These are phyloP conservation scores for Unio pictorum DNA, from an alignment of 2,888 invertebrate species.

Conservation along the genomic window DNA sequence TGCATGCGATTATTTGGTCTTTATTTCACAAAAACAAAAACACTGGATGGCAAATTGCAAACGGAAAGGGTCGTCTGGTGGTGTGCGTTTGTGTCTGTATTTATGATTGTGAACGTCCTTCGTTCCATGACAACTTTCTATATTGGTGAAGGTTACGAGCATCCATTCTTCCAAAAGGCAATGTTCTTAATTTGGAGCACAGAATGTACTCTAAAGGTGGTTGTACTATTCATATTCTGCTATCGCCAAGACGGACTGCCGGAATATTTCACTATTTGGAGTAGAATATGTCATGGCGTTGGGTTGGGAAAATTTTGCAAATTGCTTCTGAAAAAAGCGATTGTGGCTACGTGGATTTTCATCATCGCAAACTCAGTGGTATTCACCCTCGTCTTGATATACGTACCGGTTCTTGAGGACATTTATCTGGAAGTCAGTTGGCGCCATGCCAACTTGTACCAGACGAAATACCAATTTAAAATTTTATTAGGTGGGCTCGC, in stretches of 20 bases:
- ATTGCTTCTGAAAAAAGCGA: conserved; percentile 32
- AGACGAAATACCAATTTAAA: conserved; percentile 20
- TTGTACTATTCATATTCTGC: conserved; percentile 25
- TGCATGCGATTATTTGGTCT: conserved; percentile 34
- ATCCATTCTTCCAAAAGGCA: conserved; percentile 44
- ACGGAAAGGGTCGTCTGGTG: conserved; percentile 19
- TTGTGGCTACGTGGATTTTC: conserved; percentile 27
- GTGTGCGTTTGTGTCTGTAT: conserved; percentile 22
- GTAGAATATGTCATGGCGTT: conserved; percentile 20
- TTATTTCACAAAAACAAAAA: conserved; percentile 23
- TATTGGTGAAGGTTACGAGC: conserved; percentile 27
- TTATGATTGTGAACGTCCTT: conserved; percentile 23
- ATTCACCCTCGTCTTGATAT: conserved; percentile 24
- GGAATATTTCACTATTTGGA: conserved; percentile 33
- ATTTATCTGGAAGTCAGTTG: conserved; percentile 36
- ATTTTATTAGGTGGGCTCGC: conserved; percentile 19
- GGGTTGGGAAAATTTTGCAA: conserved; percentile 24
- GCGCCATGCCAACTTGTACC: conserved; percentile 20
- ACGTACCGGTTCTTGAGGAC: conserved; percentile 28
- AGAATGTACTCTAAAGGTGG: conserved; percentile 32
- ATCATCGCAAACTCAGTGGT: conserved; percentile 31
- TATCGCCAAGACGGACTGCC: conserved; percentile 31
- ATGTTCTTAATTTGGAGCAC: conserved; percentile 41
- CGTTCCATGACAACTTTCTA: conserved; percentile 34
- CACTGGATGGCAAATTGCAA: conserved; percentile 7